These are phyloP conservation scores for Desmophyllum pertusum DNA, from an alignment of 92 coral and sea anemone genomes.

Conservation along the genomic window DNA sequence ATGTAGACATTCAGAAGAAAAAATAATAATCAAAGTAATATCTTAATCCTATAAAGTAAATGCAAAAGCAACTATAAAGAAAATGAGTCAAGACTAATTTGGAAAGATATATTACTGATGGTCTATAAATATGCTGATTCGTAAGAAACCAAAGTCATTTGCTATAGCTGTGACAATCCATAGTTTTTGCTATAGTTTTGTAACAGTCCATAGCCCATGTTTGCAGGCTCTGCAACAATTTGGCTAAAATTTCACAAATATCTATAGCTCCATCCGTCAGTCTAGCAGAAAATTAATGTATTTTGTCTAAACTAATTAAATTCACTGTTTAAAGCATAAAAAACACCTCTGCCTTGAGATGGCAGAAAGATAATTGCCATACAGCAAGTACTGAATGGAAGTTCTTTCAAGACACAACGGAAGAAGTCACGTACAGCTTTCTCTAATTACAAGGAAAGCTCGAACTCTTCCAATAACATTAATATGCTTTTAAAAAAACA, in stretches of 20 bases:
- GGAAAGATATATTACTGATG: background rate
- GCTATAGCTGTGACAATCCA: background rate
- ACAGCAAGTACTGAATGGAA: background rate
- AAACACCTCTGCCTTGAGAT: background rate
- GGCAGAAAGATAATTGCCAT: background rate
- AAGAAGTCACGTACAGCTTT: background rate
- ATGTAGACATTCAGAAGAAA: slow-evolving; percentile 1
- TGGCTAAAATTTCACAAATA: background rate
- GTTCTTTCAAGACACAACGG: background rate
- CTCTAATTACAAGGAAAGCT: background rate
- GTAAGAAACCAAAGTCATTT: too few species aligned
- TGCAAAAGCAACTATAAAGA: slow-evolving; percentile 4
- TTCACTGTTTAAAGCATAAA: background rate
- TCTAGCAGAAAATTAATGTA: too few species aligned
- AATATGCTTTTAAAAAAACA: background rate
- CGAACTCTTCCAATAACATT: background rate
- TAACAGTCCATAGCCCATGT: too few species aligned
- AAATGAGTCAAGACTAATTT: background rate
- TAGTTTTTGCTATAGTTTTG: background rate
- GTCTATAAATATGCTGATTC: background rate
- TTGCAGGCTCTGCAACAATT: background rate
- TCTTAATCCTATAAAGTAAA: background rate
- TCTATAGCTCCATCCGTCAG: background rate
- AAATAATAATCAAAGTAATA: background rate
- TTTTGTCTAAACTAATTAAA: background rate